Evolutionary conservation across 2,888 invertebrate genomes (phyloP).

Genomic region (Isoperla grammatica): DNA sequence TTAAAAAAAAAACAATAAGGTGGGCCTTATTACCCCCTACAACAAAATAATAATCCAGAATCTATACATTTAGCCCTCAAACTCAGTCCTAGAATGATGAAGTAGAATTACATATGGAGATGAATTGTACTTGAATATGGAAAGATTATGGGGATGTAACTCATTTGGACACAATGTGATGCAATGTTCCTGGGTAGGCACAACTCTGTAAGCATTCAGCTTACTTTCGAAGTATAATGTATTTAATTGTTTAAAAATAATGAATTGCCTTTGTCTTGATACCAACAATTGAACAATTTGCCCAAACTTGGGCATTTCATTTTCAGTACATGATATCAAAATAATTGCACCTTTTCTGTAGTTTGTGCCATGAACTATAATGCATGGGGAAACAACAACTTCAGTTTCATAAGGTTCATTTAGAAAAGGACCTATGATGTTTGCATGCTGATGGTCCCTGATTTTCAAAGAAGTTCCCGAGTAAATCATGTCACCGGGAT

Average conservation of each 20-base stretch:
- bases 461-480: background rate
- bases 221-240: background rate
- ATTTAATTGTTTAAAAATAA: background rate
- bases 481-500: slow-evolving; percentile 19
- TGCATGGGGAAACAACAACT: background rate
- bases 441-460: background rate
- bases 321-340: background rate
- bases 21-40: too few relatives aligned
- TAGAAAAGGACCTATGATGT: background rate
- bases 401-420: background rate
- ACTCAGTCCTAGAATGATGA: slow-evolving; percentile 5
- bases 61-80: too few relatives aligned
- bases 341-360: background rate
- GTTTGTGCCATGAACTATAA: background rate
- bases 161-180: background rate
- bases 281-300: background rate
- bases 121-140: background rate
- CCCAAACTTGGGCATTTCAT: background rate
- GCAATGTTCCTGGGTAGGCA: background rate
- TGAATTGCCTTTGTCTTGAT: background rate
- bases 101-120: background rate
- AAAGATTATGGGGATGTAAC: slow-evolving; percentile 4
- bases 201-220: background rate
- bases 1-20: too few relatives aligned
- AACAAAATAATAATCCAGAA: too few relatives aligned